Conservation (phyloP, 2,113 vertebrate genomes). For the Eulemur rufifrons region DNA sequence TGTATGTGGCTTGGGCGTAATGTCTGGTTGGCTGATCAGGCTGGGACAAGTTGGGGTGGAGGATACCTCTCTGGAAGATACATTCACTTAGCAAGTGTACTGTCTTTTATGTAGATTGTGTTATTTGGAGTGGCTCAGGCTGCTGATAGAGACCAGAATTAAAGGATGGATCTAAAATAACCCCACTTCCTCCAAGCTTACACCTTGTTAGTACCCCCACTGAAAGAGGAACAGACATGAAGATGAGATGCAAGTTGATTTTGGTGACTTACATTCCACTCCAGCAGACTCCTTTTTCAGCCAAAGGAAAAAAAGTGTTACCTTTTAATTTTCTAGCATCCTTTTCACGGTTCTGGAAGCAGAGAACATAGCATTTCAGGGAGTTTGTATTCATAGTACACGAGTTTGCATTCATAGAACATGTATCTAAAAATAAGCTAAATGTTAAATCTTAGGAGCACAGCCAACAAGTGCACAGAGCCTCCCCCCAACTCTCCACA, state of each 20-base stretch:
- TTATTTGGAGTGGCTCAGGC: not conserved
- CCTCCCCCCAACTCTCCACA: not conserved
- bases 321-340: constrained; percentile 33
- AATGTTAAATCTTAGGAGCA: not conserved
- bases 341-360: not conserved
- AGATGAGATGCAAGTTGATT: constrained; percentile 35
- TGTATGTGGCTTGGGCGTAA: not conserved
- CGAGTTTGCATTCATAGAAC: not conserved
- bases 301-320: not conserved
- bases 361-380: constrained; percentile 36
- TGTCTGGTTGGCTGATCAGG: not conserved
- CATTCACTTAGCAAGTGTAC: not conserved
- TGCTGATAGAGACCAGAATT: not conserved
- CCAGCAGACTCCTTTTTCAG: not conserved
- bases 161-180: not conserved
- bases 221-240: not conserved
- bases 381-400: not conserved
- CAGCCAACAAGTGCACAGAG: not conserved
- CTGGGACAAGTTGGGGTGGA: not conserved
- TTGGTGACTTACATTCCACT: constrained; percentile 47
- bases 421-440: not conserved
- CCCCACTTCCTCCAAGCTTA: not conserved
- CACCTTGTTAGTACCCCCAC: not conserved
- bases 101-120: not conserved
- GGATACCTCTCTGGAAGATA: not conserved